Conservation (phyloP, 2,113 vertebrate genomes). For the Rallus limicola region DNA sequence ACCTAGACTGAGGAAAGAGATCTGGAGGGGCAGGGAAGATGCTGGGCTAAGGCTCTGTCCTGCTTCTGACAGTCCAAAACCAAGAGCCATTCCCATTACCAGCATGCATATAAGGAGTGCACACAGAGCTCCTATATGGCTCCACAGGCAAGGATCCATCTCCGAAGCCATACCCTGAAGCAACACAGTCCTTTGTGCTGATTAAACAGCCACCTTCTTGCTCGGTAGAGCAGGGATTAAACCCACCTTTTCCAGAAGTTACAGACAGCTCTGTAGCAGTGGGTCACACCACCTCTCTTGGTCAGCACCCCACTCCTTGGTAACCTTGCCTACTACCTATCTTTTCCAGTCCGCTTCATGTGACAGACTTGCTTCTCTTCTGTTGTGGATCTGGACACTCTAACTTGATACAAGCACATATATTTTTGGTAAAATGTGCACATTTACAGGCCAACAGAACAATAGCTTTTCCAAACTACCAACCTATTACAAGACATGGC, state of each 20-base stretch:
- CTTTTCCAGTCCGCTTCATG: neutral
- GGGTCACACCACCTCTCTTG: neutral
- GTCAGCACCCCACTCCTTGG: neutral
- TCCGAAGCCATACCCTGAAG: accelerated
- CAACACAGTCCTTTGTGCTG: neutral
- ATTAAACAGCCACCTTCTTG: neutral
- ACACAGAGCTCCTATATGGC: neutral
- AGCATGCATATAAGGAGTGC: neutral
- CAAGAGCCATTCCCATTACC: neutral
- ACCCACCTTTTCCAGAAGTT: neutral
- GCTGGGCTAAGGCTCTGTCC: neutral
- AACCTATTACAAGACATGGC: neutral
- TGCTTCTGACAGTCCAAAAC: neutral
- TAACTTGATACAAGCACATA: neutral
- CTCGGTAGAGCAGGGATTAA: neutral
- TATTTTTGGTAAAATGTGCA: neutral
- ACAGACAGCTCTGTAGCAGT: neutral
- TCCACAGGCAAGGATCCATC: neutral
- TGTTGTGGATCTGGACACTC: neutral
- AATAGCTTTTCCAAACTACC: neutral
- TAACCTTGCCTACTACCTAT: neutral
- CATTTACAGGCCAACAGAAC: neutral
- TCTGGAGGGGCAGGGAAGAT: neutral
- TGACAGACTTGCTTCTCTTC: neutral
- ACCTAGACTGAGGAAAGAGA: neutral